Base-by-base conservation (phyloP, 2,113 vertebrate genomes). In the Sialia sialis region DNA sequence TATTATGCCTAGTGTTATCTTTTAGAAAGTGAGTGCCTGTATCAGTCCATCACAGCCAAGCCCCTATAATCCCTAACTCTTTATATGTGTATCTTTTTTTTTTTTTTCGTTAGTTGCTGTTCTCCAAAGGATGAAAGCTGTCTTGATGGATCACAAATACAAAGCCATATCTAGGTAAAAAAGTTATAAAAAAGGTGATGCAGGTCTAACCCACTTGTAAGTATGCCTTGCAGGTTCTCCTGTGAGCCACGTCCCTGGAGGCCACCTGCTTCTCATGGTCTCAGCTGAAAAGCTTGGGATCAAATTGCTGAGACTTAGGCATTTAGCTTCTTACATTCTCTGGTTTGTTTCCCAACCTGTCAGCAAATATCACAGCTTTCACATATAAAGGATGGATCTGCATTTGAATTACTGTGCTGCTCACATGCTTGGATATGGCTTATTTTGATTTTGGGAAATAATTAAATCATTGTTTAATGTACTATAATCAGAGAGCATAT, bases 221-320 rank as follows among this genome's bases (percentile, higher is more conserved):
- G 43, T 63, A 84, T 94, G 84, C 84, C 16, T 69, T 3, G 2
- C 41, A 81, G 51, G 52, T 91, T 78, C 30, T 87, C 21, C 64
- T 70, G 29, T 72, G 84, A 89, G 46, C 44, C 34, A 4, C 32
- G 62, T 34, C 83, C 73, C 43, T 34, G 62, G 73, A 70, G 87
- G 23, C 66, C 90, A 36, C 58, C 48, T 4, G 36, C 43, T 93
- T 96, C 84, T 81, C 68, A 70, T 41, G 26, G 64, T 87, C 63
- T 92, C 64, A 67, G 38, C 51, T 83, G 89, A 92, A 95, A 96
- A 94, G 25, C 59, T 69, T n/a, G 75, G 75, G 67, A 80, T 96
- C 75, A 92, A 76, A 64, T 92, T 83, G 49, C 83, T 73, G 72
- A 77, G 87, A 69, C 22, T 83, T 88, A 69, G 54, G 36, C 63